Evolutionary conservation across 2,888 invertebrate genomes (phyloP).

Genomic region (Yponomeuta plumbellus): DNA sequence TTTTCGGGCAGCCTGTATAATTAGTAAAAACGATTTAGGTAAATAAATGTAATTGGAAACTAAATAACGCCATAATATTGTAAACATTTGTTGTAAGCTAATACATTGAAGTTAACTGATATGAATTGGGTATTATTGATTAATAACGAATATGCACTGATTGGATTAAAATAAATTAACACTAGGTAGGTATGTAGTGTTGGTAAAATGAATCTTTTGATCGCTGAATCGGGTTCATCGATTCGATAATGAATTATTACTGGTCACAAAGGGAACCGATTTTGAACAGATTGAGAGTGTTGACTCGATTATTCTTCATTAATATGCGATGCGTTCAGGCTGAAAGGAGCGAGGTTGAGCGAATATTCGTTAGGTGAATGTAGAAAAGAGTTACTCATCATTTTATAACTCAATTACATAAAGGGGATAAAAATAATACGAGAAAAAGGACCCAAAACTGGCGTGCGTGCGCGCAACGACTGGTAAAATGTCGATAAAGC

Average conservation of each 20-base stretch:
- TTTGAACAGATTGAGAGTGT: neutral
- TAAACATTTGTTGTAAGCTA: too few relatives aligned
- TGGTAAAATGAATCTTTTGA: neutral
- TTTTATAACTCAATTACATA: too few relatives aligned
- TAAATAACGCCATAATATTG: neutral
- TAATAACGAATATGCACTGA: neutral
- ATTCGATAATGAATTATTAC: neutral
- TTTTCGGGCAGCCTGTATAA: too few relatives aligned
- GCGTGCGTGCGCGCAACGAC: too few relatives aligned
- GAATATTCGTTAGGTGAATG: too few relatives aligned
- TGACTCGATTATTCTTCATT: neutral
- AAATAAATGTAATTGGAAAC: neutral
- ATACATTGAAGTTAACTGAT: neutral
- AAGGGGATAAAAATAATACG: too few relatives aligned
- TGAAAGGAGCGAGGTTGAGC: too few relatives aligned
- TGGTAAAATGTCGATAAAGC: too few relatives aligned
- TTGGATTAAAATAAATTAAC: neutral
- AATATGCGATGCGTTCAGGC: neutral
- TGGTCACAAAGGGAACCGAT: neutral
- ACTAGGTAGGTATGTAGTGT: neutral
- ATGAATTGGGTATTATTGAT: neutral
- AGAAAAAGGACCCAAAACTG: too few relatives aligned
- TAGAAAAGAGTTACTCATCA: too few relatives aligned
- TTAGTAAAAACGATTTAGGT: too few relatives aligned
- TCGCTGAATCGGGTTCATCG: neutral